These are phyloP conservation scores for Coregonus clupeaformis DNA, from an alignment of 2,113 vertebrate species.

Conservation along the genomic window DNA sequence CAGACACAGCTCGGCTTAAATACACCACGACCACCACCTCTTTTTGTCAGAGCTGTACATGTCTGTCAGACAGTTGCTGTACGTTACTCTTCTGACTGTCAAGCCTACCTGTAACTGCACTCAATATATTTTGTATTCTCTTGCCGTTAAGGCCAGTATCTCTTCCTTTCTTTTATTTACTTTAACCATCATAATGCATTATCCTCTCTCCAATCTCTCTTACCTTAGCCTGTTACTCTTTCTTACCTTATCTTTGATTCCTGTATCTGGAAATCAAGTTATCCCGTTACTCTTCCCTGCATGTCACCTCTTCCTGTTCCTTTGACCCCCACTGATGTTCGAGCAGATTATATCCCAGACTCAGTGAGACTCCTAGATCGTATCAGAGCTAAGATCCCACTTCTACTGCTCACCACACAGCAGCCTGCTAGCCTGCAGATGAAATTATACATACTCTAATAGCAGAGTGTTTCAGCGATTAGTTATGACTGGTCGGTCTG, in stretches of 20 bases:
- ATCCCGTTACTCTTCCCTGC: too few relatives aligned
- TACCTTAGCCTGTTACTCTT: neutral
- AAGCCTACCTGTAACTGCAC: neutral
- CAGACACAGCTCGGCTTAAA: neutral
- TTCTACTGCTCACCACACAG: too few relatives aligned
- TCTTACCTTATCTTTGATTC: too few relatives aligned
- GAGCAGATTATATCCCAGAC: too few relatives aligned
- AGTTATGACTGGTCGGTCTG: slow-evolving; percentile 14
- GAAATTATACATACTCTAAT: too few relatives aligned
- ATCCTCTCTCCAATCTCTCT: slow-evolving; percentile 6
- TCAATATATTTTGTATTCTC: neutral
- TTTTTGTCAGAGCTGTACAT: neutral
- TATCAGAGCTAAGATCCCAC: too few relatives aligned
- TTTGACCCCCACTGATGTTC: too few relatives aligned
- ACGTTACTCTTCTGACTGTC: neutral
- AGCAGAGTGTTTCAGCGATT: slow-evolving; percentile 21
- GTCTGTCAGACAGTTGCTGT: neutral
- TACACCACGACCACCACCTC: too few relatives aligned
- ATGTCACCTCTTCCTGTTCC: too few relatives aligned
- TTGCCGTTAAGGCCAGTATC: neutral
- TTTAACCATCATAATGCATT: neutral
- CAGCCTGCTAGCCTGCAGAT: too few relatives aligned
- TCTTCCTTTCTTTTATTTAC: neutral
- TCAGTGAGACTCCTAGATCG: too few relatives aligned
- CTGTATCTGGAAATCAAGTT: too few relatives aligned